These are phyloP conservation scores for Gila robusta DNA, from an alignment of 2,797 vertebrate genomes.

Conservation along the genomic window DNA sequence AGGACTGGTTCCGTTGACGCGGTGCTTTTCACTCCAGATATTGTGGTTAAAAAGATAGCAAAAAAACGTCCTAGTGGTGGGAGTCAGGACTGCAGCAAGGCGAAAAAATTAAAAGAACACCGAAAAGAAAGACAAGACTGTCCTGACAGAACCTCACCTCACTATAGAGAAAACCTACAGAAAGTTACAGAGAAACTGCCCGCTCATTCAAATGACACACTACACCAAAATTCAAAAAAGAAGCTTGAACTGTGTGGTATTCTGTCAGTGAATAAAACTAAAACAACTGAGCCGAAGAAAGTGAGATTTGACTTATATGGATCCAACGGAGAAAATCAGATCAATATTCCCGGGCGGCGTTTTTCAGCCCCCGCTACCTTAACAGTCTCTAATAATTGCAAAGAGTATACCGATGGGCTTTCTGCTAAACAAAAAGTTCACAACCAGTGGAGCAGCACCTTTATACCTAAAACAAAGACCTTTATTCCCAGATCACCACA, in stretches of 20 bases:
- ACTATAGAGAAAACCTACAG: neutral
- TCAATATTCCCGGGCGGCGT: neutral
- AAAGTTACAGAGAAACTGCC: neutral
- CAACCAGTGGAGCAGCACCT: conserved; percentile 47
- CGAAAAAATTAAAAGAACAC: neutral
- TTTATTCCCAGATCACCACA: neutral
- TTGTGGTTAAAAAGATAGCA: conserved; percentile 30
- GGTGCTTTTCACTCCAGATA: conserved; percentile 47
- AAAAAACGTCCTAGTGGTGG: neutral
- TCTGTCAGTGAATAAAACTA: neutral
- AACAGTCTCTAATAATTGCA: neutral
- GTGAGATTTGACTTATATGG: conserved; percentile 50
- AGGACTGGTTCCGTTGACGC: neutral
- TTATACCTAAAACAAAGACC: conserved; percentile 24
- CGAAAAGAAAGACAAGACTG: neutral
- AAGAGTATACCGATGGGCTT: neutral
- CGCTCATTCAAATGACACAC: too few relatives aligned
- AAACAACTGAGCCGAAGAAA: neutral
- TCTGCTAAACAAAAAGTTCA: conserved; percentile 59
- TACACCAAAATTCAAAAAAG: neutral
- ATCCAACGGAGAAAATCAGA: neutral
- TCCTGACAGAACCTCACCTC: neutral
- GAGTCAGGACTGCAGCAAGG: neutral
- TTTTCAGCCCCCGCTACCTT: conserved; percentile 26
- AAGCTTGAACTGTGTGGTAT: neutral